Percentiles rank a stretch among this genome's conserved stretches.
phyloP scores from a whole-genome alignment of 2,888 invertebrate genomes.

The Calameuta idolon region DNA sequence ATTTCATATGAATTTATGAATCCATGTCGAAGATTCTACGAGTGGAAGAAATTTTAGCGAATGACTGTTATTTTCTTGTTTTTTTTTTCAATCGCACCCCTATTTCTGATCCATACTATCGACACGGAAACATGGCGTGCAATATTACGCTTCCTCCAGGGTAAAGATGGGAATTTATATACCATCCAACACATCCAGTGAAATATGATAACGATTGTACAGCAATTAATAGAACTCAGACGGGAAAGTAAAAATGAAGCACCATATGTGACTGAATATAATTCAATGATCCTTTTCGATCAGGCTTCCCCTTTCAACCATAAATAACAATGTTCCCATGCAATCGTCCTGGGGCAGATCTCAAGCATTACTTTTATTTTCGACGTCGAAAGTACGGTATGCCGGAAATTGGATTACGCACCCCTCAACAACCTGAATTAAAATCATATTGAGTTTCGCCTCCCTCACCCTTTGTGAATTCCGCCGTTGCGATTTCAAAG shows the following conservation, averaged over 20 bases:
- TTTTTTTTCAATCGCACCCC: not conserved
- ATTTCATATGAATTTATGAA: not conserved
- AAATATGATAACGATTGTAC: not conserved
- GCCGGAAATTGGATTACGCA: slow-evolving; percentile 8
- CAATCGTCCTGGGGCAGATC: not conserved
- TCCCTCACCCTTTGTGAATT: not conserved
- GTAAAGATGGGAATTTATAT: not conserved
- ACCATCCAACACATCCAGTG: not conserved
- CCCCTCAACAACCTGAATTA: slow-evolving; percentile 2
- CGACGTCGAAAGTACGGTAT: not conserved
- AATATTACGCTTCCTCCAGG: not conserved
- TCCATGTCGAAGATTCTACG: not conserved
- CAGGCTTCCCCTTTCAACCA: not conserved
- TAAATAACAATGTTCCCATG: not conserved
- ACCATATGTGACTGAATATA: not conserved
- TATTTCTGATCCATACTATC: not conserved
- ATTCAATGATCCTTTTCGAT: not conserved
- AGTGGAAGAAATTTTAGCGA: not conserved
- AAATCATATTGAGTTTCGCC: not conserved
- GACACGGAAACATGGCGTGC: not conserved
- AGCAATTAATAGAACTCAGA: not conserved
- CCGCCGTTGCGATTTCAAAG: not conserved
- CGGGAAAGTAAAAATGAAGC: not conserved
- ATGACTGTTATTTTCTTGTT: not conserved
- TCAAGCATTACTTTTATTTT: not conserved